phyloP scores from a whole-genome alignment of 2,888 invertebrate species.

The Pristionchus entomophagus region DNA sequence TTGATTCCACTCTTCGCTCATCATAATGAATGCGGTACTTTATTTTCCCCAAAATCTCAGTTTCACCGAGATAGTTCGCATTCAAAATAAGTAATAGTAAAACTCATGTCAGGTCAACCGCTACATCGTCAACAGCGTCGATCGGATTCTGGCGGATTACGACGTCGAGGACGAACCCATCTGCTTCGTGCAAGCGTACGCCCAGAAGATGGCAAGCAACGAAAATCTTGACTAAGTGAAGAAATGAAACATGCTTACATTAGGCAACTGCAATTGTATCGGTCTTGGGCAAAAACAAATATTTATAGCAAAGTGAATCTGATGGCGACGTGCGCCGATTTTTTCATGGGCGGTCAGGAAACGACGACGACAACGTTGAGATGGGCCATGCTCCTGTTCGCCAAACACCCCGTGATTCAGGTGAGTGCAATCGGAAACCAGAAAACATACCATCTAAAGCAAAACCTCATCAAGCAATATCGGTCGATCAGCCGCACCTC shows the following conservation, averaged over 20 bases:
- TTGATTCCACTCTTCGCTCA: not conserved
- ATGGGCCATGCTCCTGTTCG: not conserved
- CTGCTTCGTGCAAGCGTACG: not conserved
- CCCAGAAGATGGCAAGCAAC: not conserved
- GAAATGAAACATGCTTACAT: not conserved
- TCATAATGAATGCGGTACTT: no score
- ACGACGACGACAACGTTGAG: constrained; percentile 18
- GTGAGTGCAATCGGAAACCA: no score
- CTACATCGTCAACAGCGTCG: not conserved
- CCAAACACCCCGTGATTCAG: not conserved
- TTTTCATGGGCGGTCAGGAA: constrained; percentile 16
- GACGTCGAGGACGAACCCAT: not conserved
- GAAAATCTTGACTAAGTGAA: not conserved
- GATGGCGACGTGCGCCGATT: constrained; percentile 1
- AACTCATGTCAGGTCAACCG: not conserved
- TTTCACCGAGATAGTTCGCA: no score
- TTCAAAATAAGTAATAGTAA: no score
- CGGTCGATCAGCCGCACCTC: no score
- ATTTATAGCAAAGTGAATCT: not conserved
- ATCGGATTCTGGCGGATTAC: not conserved
- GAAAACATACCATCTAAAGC: no score
- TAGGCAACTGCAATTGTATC: no score
- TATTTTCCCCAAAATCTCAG: no score
- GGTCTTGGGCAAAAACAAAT: no score
- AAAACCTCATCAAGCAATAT: no score